phyloP scores from a whole-genome alignment of 2,888 invertebrate species.

The Laothoe populi region DNA sequence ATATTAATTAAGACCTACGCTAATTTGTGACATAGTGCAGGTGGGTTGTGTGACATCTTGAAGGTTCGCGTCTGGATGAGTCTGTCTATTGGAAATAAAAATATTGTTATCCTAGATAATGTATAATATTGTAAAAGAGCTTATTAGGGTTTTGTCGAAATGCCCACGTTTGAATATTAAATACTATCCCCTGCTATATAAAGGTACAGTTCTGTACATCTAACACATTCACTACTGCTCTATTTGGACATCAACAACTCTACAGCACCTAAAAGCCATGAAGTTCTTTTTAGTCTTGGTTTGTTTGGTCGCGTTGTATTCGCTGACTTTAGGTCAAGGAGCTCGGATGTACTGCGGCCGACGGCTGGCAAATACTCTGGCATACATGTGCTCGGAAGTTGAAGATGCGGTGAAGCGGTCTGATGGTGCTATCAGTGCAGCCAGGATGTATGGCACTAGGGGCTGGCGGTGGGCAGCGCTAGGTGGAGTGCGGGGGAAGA shows the following conservation, averaged over 20 bases:
- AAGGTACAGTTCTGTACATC: background rate
- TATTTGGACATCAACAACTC: background rate
- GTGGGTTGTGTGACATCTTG: background rate
- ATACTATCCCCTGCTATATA: constrained; percentile 10
- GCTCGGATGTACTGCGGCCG: constrained; percentile 11
- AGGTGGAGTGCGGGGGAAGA: background rate
- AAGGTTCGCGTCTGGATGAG: background rate
- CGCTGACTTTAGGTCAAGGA: background rate
- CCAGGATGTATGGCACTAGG: background rate
- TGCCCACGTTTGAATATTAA: constrained; percentile 23
- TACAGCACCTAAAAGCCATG: background rate
- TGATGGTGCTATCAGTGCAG: background rate
- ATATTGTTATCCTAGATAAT: too few relatives aligned
- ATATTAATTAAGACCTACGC: background rate
- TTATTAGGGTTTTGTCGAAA: too few relatives aligned
- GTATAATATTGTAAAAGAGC: too few relatives aligned
- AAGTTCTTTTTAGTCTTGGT: background rate
- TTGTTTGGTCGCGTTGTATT: background rate
- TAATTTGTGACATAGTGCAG: background rate
- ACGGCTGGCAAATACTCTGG: background rate
- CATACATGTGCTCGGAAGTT: background rate
- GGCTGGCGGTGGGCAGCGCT: constrained; percentile 7
- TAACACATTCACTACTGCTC: constrained; percentile 1
- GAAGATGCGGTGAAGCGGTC: constrained; percentile 15
- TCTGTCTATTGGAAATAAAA: too few relatives aligned